phyloP scores from a whole-genome alignment of 2,113 vertebrate species.

The Taurulus bubalis region DNA sequence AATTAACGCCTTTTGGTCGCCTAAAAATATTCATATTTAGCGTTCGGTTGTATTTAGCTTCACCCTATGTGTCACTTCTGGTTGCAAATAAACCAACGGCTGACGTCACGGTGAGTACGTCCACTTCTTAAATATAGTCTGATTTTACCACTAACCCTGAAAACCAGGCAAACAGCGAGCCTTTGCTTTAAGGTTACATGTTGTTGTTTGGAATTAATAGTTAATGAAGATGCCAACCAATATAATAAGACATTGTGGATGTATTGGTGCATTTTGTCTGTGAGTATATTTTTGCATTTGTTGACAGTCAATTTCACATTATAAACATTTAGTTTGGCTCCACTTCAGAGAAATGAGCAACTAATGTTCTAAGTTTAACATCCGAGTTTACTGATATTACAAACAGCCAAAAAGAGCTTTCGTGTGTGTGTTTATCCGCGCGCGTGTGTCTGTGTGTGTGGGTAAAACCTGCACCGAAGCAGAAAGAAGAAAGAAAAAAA shows the following conservation, averaged over 20 bases:
- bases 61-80: too few species aligned
- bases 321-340: background rate
- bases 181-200: background rate
- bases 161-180: background rate
- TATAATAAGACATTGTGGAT: background rate
- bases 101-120: background rate
- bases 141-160: background rate
- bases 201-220: background rate
- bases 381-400: background rate
- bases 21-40: background rate
- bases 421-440: background rate
- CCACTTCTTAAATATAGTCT: background rate
- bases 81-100: background rate
- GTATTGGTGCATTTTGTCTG: background rate
- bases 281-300: background rate
- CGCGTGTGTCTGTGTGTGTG: conserved; percentile 8
- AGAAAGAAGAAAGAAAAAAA: background rate
- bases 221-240: background rate
- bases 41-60: background rate
- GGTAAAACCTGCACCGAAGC: conserved; percentile 10
- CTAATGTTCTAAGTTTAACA: background rate
- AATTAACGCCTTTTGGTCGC: background rate
- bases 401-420: conserved; percentile 17
- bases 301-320: background rate
- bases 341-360: background rate